Evolutionary conservation across 2,888 invertebrate species (phyloP).

Genomic region (Timema podura): DNA sequence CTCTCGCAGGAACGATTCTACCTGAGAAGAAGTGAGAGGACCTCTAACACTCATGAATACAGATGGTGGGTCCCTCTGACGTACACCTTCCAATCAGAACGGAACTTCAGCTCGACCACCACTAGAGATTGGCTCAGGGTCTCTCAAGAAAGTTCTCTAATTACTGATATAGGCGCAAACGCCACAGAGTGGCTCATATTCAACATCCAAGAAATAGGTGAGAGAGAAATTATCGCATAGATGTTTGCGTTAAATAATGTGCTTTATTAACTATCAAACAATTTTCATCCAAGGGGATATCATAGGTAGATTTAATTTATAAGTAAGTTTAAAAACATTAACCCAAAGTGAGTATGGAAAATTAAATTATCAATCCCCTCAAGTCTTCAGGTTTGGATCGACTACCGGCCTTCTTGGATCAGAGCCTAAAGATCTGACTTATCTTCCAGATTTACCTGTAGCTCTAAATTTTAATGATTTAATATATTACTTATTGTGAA

Average conservation of each 20-base stretch:
- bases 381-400: too few species aligned
- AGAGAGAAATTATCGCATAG: constrained; percentile 40
- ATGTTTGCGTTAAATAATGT: constrained; percentile 33
- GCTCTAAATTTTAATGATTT: too few species aligned
- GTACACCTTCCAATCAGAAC: constrained; percentile 36
- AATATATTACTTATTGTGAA: too few species aligned
- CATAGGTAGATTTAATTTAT: too few species aligned
- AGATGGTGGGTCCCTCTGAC: constrained; percentile 48
- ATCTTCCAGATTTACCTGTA: too few species aligned
- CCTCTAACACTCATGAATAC: constrained; percentile 18
- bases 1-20: constrained; percentile 20
- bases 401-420: too few species aligned
- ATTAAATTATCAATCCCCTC: too few species aligned
- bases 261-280: too few species aligned
- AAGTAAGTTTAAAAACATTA: too few species aligned
- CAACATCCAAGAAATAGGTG: constrained; percentile 69
- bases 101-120: constrained; percentile 60
- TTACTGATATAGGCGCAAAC: constrained; percentile 47
- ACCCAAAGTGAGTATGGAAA: too few species aligned
- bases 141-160: constrained; percentile 46
- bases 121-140: constrained; percentile 67
- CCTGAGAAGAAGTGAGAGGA: neutral
- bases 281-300: too few species aligned
- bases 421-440: too few species aligned
- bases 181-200: constrained; percentile 64